Evolutionary conservation across 2,888 invertebrate genomes (phyloP), one percentile per base, ranked within the genome.

Genomic region (Siphonodentalium dalli): DNA sequence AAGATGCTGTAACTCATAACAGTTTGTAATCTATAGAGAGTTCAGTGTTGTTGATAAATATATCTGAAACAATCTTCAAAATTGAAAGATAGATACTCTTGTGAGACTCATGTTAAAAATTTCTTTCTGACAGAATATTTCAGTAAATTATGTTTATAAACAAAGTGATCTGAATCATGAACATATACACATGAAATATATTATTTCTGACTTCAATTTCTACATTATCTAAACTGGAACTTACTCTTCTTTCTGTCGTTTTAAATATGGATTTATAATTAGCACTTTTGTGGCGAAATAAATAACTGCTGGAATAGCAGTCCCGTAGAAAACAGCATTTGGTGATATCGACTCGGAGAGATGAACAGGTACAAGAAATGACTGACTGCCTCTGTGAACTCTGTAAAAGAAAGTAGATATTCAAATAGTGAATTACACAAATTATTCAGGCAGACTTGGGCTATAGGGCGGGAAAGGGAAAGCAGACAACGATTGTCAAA

Each of bases 271-370:
- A 43, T 78, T 92, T 15, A 97, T 87, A 13, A 96, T 84, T 1
- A 92, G 85, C 70, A 90, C 91, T 81, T 93, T 94, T 0, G 94
- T 84, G 1, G 92, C 83, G 46, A 90, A 77, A 63, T 78, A 84
- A 2, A 67, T 48, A 5, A 93, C 84, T 13, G 94, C 63, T 0
- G 97, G 96, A n/a, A 91, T 87, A 0, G 93, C 84, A 0, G 95
- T 92, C 11, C 94, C 96, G 79, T 97, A 97, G 80, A 97, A 92
- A 34, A 97, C 85, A 0, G 96, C 92, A 20, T 91, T 90, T 0
- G 94, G 92, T 72, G 92, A 85, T 20, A 96, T 85, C 75, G 93
- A 92, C 74, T 96, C 94, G 69, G 93, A 92, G 21, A 97, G 82
- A 68, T 92, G 90, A 63, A 96, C 91, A 0, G 95, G 94, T 68